Conservation (phyloP, 2,888 invertebrate species). For the Drosophila percnosoma region DNA sequence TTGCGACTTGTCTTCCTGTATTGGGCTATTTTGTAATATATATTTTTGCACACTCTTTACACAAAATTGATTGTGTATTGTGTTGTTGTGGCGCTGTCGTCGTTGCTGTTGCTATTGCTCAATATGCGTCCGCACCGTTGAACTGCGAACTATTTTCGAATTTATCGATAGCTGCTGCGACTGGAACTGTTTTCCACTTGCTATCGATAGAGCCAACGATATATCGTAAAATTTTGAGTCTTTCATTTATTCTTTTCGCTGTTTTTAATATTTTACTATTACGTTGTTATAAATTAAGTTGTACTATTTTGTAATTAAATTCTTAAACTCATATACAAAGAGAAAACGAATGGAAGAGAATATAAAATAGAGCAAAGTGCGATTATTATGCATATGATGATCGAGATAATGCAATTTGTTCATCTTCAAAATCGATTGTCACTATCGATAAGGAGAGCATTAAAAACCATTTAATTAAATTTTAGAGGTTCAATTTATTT, state of each 20-base stretch:
- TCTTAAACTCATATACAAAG: background rate
- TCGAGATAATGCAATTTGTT: background rate
- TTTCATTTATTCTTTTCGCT: background rate
- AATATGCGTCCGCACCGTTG: conserved; percentile 26
- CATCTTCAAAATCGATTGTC: background rate
- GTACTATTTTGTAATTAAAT: background rate
- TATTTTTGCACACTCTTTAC: conserved; percentile 50
- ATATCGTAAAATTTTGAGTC: background rate
- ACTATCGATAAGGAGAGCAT: background rate
- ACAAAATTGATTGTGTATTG: conserved; percentile 56
- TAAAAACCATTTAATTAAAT: background rate
- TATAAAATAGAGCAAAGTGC: too few relatives aligned
- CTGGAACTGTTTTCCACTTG: background rate
- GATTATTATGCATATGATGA: conserved; percentile 2
- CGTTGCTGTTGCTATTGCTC: conserved; percentile 57
- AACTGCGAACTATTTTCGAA: conserved; percentile 15
- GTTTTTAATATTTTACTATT: background rate
- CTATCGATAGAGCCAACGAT: conserved; percentile 9
- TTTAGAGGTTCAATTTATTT: background rate
- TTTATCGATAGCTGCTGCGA: conserved; percentile 18
- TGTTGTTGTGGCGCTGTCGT: conserved; percentile 63
- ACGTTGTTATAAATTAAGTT: too few relatives aligned
- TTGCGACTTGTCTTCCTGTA: conserved; percentile 29
- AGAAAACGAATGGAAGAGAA: background rate
- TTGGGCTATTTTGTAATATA: conserved; percentile 46